Percentiles rank a stretch among this genome's conserved stretches.
Evolutionary conservation across 2,113 vertebrate species (phyloP).

Genomic region (Reinhardtius hippoglossoides): DNA sequence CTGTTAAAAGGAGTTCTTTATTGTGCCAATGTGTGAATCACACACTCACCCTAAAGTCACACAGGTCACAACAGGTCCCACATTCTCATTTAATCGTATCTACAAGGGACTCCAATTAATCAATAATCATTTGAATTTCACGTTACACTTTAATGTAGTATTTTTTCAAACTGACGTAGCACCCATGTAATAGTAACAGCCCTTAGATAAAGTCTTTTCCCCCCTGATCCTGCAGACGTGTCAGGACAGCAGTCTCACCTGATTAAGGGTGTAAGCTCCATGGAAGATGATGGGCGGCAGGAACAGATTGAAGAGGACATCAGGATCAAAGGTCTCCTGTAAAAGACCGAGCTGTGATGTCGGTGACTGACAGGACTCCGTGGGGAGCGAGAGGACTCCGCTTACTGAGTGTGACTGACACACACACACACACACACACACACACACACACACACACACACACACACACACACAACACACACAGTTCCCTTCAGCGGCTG

Average conservation of each 20-base stretch:
- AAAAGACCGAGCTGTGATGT: constrained; percentile 73
- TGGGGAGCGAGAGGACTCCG: constrained; percentile 27
- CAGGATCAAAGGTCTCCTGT: constrained; percentile 90
- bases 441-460: constrained; percentile 8
- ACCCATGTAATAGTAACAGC: background rate
- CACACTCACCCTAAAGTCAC: background rate
- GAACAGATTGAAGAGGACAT: constrained; percentile 91
- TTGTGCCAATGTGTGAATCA: background rate
- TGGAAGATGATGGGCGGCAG: constrained; percentile 90
- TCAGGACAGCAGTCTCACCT: constrained; percentile 79
- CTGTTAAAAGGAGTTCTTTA: background rate
- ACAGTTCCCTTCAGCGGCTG: constrained; percentile 9
- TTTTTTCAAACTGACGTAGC: background rate
- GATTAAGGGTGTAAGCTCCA: constrained; percentile 89
- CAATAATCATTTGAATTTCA: background rate
- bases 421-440: background rate
- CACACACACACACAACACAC: background rate
- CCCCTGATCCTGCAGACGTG: background rate
- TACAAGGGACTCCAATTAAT: constrained; percentile 50
- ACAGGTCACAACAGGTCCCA: constrained; percentile 82
- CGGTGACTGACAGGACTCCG: constrained; percentile 57
- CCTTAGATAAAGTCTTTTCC: constrained; percentile 1
- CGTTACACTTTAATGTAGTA: background rate
- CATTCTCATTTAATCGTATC: constrained; percentile 88
- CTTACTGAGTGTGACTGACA: constrained; percentile 48